Evolutionary conservation across 2,113 vertebrate genomes (phyloP), one percentile per base, ranked within the genome.

Genomic region (Murina feae): DNA sequence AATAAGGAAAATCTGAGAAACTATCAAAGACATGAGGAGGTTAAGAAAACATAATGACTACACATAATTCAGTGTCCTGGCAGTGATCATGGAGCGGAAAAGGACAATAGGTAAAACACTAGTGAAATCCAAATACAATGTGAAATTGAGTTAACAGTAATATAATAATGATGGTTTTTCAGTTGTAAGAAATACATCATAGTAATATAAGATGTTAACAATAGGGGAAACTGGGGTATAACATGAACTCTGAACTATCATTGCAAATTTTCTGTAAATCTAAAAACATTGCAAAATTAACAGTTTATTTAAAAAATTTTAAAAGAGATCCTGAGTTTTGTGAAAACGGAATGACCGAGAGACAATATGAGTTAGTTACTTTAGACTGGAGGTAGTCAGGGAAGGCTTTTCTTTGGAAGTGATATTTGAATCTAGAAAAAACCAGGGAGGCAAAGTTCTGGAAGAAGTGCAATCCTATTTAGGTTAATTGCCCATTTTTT

Each of bases 1-100:
- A 95, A 63, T 75, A 47, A 82, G 18, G 42, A 91, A 93, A 81
- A 82, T 32, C 5, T 85, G 17, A 94, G 30, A 95, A 89, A 92
- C 65, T 75, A 28, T 74, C 9, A 75, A 47, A 86, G 75, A 65
- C 4, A 13, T 83, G 7, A 86, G 14, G 12, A 80, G 18, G 11
- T 30, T 72, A 89, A 89, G 35, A 39, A 89, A 55, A 87, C 32
- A 89, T 60, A 17, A 23, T 63, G 53, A 75, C 13, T 84, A 80
- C 69, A 75, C 32, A 92, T 65, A 72, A 53, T 74, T 30, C 32
- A 1, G 18, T 8, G 86, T 65, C 37, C 20, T 92, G 20, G 16
- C 44, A 92, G 18, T 94, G 30, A 72, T 18, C 2, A 9, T 68
- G 30, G 35, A 76, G 65, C 32, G 89, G 79, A 69, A 96, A 90